Percentiles rank a stretch among this genome's conserved stretches.
Conservation (phyloP, 2,797 vertebrate genomes). For the Cyclopterus lumpus region DNA sequence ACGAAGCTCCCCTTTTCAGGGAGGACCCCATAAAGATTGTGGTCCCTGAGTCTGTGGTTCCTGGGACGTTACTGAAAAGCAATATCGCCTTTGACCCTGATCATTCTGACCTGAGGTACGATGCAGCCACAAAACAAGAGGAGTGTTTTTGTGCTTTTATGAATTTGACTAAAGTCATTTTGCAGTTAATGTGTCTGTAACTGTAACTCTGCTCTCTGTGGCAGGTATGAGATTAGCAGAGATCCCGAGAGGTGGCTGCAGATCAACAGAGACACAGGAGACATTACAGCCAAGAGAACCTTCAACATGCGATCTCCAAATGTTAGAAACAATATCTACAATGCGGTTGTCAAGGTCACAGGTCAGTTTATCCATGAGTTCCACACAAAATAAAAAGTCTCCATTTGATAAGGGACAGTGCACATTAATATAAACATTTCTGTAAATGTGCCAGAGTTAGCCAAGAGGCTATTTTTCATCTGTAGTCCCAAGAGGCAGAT, state of each 20-base stretch:
- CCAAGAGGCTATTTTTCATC: no score
- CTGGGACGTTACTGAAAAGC: slow-evolving; percentile 85
- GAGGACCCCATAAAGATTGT: slow-evolving; percentile 86
- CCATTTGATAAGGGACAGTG: no score
- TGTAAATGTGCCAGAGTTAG: no score
- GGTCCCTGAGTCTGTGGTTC: slow-evolving; percentile 85
- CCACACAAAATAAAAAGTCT: not conserved
- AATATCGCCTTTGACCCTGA: slow-evolving; percentile 91
- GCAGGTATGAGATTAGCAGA: slow-evolving; percentile 88
- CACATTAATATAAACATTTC: no score
- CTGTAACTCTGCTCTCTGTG: slow-evolving; percentile 7
- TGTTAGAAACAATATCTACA: slow-evolving; percentile 88
- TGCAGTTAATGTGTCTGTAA: not conserved
- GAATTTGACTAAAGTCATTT: not conserved
- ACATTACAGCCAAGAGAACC: slow-evolving; percentile 81
- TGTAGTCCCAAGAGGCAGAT: no score
- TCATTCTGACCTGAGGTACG: slow-evolving; percentile 87
- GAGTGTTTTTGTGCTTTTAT: not conserved
- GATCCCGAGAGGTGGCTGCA: slow-evolving; percentile 91
- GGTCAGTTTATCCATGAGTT: slow-evolving; percentile 80
- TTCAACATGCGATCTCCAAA: slow-evolving; percentile 87
- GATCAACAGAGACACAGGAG: slow-evolving; percentile 84
- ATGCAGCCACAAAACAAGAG: not conserved
- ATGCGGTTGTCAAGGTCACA: slow-evolving; percentile 85
- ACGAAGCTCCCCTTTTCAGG: slow-evolving; percentile 89